phyloP scores from a whole-genome alignment of 2,113 vertebrate species.

The Mirounga angustirostris region DNA sequence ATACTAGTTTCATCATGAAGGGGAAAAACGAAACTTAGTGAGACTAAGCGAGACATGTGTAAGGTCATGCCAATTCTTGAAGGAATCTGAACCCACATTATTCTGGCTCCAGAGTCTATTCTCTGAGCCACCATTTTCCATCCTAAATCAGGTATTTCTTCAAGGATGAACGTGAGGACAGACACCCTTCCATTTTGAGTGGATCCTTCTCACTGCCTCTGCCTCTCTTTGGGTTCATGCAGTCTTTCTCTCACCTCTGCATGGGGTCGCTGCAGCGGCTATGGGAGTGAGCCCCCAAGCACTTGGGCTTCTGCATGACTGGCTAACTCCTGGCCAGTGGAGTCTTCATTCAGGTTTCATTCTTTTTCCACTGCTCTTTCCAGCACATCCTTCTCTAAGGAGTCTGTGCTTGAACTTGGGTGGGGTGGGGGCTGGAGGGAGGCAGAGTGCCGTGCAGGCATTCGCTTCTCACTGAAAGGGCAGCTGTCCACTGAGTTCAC shows the following conservation, averaged over 20 bases:
- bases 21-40: constrained; percentile 14
- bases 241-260: not conserved
- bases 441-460: not conserved
- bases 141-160: not conserved
- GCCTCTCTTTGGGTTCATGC: not conserved
- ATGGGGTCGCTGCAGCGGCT: not conserved
- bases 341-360: not conserved
- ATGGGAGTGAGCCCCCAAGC: not conserved
- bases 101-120: not conserved
- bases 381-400: not conserved
- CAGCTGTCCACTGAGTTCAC: constrained; percentile 79
- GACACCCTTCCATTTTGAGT: not conserved
- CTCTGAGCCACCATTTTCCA: not conserved
- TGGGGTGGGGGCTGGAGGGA: no score
- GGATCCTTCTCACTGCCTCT: not conserved
- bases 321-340: not conserved
- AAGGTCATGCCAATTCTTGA: not conserved
- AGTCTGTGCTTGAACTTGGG: not conserved
- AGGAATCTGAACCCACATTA: not conserved
- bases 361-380: not conserved
- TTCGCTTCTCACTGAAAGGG: constrained; percentile 56
- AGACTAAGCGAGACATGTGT: not conserved
- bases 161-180: not conserved
- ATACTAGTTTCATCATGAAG: constrained; percentile 3
- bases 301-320: not conserved